Base-by-base conservation (phyloP, 2,797 vertebrate species). In the Rhynchonycteris naso region DNA sequence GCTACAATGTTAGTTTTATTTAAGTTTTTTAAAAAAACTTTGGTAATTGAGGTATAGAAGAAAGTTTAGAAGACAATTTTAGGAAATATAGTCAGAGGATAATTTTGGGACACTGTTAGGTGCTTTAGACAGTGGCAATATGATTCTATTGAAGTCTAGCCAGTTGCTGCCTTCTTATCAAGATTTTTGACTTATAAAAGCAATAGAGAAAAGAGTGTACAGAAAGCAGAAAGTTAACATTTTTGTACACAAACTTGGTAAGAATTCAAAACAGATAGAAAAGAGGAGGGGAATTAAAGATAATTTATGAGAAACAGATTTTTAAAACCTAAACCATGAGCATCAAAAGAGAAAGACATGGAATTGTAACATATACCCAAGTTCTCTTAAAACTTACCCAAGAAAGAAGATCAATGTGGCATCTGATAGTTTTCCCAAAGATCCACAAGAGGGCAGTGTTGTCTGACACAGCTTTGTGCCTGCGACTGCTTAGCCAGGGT, bases 111-210 rank as follows among this genome's bases (percentile, higher is more conserved):
- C 10, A 83, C 9, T 69, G 35, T 26, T 90, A 69, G 88, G 15
- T 80, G 19, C 68, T 54, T 72, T 82, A 75, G 59, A 83, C 79
- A 26, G 50, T 90, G 85, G 58, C 59, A 90, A 90, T 65, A 63
- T n/a, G 2, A 58, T 85, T 69, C 68, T 50, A 21, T 61, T 22
- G 5, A 86, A 66, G 26, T 61, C 24, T 81, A 81, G 72, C 52
- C 50, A 72, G 30, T 76, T 43, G 4, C 58, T 80, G 35, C 26
- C 19, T 59, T 56, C 80, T 66, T 52, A 79, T n/a, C 35, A 80
- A 52, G 35, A 26, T 75, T 82, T 71, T 35, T 91, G 5, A 56
- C 14, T 66, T 35, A 47, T 3, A 47, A 88, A 59, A 84, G 7
- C 30, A 43, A 16, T n/a, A 58, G 28, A 89, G 68, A 81, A 88